Evolutionary conservation across 2,113 vertebrate species (phyloP).

Genomic region (Odontophorus gujanensis): DNA sequence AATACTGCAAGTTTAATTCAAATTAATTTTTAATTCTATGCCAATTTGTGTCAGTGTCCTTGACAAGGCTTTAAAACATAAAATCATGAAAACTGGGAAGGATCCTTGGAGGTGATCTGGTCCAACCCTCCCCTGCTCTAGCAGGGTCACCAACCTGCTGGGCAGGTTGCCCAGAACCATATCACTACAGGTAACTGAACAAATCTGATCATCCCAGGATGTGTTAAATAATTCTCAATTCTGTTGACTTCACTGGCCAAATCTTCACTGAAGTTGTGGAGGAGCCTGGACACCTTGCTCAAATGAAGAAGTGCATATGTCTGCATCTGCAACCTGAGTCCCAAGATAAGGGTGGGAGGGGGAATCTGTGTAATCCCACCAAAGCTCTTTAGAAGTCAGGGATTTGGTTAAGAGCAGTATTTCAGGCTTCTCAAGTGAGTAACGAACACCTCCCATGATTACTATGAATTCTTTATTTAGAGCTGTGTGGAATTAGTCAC

Average conservation of each 20-base stretch:
- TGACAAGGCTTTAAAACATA: not conserved
- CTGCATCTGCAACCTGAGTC: not conserved
- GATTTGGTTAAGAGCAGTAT: not conserved
- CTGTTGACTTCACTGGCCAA: not conserved
- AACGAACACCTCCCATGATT: not conserved
- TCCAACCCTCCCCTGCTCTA: not conserved
- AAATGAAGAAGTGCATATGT: not conserved
- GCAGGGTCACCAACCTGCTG: not conserved
- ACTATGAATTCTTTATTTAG: not conserved
- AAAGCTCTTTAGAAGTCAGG: not conserved
- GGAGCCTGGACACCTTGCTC: not conserved
- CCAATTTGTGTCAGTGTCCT: not conserved
- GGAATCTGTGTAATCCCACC: not conserved
- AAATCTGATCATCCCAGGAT: not conserved
- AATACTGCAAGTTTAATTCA: not conserved
- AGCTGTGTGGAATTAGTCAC: not conserved
- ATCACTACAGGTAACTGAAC: not conserved
- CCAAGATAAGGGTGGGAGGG: not conserved
- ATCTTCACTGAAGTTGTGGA: not conserved
- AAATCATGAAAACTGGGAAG: not conserved
- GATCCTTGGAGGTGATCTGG: not conserved
- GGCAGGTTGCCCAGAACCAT: fast-evolving
- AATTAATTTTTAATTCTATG: not conserved
- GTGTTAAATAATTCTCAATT: not conserved
- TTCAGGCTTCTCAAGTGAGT: not conserved